Evolutionary conservation across 2,113 vertebrate species (phyloP), one percentile per base, ranked within the genome.

Genomic region (Seriola quinqueradiata): DNA sequence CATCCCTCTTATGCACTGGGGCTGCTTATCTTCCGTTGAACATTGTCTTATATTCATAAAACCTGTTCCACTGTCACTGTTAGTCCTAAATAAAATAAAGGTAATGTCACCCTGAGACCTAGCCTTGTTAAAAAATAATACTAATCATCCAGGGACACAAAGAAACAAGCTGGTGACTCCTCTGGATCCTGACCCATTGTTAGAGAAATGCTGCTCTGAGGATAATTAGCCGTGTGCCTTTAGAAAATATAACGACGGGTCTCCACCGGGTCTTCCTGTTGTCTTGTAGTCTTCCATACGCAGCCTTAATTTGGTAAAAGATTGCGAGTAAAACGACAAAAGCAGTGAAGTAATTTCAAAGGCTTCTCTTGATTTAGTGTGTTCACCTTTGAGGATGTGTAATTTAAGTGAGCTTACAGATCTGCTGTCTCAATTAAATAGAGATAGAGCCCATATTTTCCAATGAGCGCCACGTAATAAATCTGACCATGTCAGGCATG

Each of bases 371-470:
- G 70, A 85, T 88, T 87, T 78, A 80, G 65, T 1, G 4, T 2
- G 10, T 66, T 90, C 77, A 88, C 90, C 83, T 89, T 86, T 84
- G 42, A 78, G 70, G 58, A 76, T 77, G 61, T 72, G 36, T 79
- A 73, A 86, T 73, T 85, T 63, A 73, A 77, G 64, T 57, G 78
- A 42, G 79, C 77, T 85, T 84, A 81, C 72, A 34, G 59, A 83
- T 90, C 69, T 83, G 50, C 71, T 10, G 13, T 72, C 90, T 88
- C 85, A 74, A 82, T 93, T 85, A 88, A 61, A 55, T 44, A 83
- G 75, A 90, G 89, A 90, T 67, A 87, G 81, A 67, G 79, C 84
- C 84, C 68, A 84, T 71, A 84, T 83, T 87, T 90, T 77, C 65
- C 83, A 85, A 65, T 64, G 59, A 86, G 50, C 48, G 4, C 60